A percentile compares a stretch with the other conserved stretches of the same genome.
Conservation (phyloP, 2,888 invertebrate genomes). For the Icerya purchasi region DNA sequence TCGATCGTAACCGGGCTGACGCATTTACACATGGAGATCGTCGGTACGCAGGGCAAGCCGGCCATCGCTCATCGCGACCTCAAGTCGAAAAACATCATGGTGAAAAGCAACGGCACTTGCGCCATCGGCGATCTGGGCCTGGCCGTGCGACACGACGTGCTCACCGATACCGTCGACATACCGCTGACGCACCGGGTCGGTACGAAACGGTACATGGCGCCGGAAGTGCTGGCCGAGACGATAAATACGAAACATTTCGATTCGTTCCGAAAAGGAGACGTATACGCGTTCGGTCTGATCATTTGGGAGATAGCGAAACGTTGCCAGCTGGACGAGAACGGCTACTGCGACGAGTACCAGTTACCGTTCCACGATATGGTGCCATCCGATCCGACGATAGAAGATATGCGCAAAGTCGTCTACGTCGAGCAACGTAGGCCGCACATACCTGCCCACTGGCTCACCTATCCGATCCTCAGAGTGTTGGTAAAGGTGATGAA, state of each 20-base stretch:
- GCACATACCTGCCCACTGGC: slow-evolving; percentile 80
- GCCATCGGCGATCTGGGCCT: slow-evolving; percentile 93
- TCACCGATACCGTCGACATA: slow-evolving; percentile 78
- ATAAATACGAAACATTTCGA: slow-evolving; percentile 88
- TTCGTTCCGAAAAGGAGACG: slow-evolving; percentile 90
- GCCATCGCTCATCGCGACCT: slow-evolving; percentile 94
- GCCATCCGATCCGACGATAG: slow-evolving; percentile 81
- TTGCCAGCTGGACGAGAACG: slow-evolving; percentile 32
- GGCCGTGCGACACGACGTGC: slow-evolving; percentile 80
- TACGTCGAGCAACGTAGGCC: slow-evolving; percentile 72
- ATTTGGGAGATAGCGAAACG: slow-evolving; percentile 89
- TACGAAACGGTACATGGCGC: slow-evolving; percentile 93
- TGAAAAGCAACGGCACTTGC: slow-evolving; percentile 81
- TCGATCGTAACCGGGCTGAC: slow-evolving; percentile 86
- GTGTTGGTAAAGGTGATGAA: slow-evolving; percentile 86
- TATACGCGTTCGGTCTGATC: slow-evolving; percentile 92
- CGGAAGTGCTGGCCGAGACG: slow-evolving; percentile 80
- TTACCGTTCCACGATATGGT: slow-evolving; percentile 89
- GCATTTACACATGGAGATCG: slow-evolving; percentile 94
- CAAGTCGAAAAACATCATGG: slow-evolving; percentile 92
- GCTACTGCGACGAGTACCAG: slow-evolving; percentile 76
- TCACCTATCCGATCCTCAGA: slow-evolving; percentile 51
- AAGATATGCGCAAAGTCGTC: slow-evolving; percentile 85
- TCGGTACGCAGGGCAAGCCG: slow-evolving; percentile 82
- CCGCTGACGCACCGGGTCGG: slow-evolving; percentile 86